Evolutionary conservation across 2,888 invertebrate genomes (phyloP), one percentile per base, ranked within the genome.

Genomic region (Sminthurides aquaticus): DNA sequence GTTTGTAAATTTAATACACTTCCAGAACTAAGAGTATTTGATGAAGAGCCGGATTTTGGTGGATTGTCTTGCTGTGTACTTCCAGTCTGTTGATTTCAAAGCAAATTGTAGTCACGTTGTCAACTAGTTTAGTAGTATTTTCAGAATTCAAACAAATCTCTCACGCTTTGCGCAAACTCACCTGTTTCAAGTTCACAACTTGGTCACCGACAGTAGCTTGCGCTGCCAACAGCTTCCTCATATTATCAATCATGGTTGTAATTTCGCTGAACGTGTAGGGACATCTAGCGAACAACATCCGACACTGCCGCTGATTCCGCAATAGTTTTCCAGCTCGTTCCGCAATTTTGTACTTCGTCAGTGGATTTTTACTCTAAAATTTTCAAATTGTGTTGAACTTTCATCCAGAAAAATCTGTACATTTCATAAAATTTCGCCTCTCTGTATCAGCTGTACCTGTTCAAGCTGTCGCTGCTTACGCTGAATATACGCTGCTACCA

Each of bases 271-370:
- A 69, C 27, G 69, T 66, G 24, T 71, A 63, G 0, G 72, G 72
- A 55, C 72, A 72, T 2, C 55, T 27, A 28, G 67, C 64, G 43
- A 72, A 72, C 2, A 72, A 60, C 56, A 68, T 64, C 15, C 72
- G 64, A 54, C 72, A 72, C 56, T 72, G 72, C n/a, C 72, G 54
- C 3, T 68, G 43, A 27, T 70, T 72, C 52, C 66, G 68, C 0
- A 66, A 25, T 22, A 62, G 68, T 24, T 55, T 48, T 0, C 72
- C 72, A 2, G 65, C 68, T 34, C 70, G 67, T 0, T 59, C 65
- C 3, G 72, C 72, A n/a, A 71, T 66, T 62, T 52, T 49, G 60
- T 71, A 72, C 8, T 69, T 63, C 20, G 63, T 54, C 1, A 60
- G 60, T 11, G 72, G 70, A 49, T 71, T 69, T 1, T 25, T 64